Conservation (phyloP, 2,888 invertebrate species). For the Plagodis pulveraria region DNA sequence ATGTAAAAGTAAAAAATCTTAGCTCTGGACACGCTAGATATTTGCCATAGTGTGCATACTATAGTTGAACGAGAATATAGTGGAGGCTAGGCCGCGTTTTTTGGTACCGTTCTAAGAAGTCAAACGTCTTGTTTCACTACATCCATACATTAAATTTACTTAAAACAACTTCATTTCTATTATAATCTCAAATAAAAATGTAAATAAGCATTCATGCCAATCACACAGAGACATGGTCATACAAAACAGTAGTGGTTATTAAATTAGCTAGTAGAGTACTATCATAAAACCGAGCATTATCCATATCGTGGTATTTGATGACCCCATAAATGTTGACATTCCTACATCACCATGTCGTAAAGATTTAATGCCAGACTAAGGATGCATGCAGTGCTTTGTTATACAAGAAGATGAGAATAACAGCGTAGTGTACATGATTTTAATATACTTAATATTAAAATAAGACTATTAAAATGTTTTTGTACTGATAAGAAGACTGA, state of each 20-base stretch:
- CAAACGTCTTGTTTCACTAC: no score
- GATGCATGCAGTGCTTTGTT: conserved; percentile 26
- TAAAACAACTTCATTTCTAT: not conserved
- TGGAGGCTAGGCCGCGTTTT: no score
- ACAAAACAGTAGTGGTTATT: conserved; percentile 29
- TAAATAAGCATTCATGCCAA: conserved; percentile 4
- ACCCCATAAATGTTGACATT: conserved; percentile 51
- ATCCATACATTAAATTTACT: conserved; percentile 9
- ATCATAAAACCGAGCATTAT: conserved; percentile 38
- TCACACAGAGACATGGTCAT: conserved; percentile 6
- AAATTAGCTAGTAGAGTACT: conserved; percentile 30
- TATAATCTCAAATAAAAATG: conserved; percentile 1
- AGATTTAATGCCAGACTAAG: conserved; percentile 38
- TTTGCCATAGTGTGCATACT: no score
- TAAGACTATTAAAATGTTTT: no score
- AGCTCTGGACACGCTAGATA: no score
- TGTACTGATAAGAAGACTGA: no score
- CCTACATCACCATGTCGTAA: conserved; percentile 50
- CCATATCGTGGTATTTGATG: conserved; percentile 44
- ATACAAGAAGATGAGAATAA: not conserved
- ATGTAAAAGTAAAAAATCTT: no score
- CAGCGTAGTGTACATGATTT: no score
- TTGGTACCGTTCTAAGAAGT: no score
- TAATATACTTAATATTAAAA: no score
- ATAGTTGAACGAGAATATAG: no score